These are phyloP conservation scores for Orthochromis indermauri DNA, from an alignment of 2,113 vertebrate genomes.

Conservation along the genomic window DNA sequence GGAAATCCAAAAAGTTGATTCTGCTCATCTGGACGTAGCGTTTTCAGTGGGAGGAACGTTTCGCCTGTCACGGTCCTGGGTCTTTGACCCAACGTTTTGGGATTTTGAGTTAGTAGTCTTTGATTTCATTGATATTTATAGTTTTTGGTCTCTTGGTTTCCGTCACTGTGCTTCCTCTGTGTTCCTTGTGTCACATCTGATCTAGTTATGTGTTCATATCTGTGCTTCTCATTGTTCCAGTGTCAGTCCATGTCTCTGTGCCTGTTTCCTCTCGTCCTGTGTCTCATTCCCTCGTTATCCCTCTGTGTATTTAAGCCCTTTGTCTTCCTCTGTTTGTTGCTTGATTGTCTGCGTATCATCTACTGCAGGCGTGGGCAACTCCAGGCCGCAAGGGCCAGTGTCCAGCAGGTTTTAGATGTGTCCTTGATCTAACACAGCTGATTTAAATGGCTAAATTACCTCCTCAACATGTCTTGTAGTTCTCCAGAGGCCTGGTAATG, in stretches of 20 bases:
- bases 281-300: not conserved
- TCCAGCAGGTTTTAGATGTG: not conserved
- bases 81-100: not conserved
- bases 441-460: rapidly evolving
- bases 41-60: not conserved
- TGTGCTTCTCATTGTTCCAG: not conserved
- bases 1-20: not conserved
- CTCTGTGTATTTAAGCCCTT: not conserved
- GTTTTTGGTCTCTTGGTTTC: not conserved
- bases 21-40: not conserved
- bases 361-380: not conserved
- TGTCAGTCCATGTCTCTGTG: not conserved
- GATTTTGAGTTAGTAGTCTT: not conserved
- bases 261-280: not conserved
- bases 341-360: not conserved
- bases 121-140: not conserved
- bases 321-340: not conserved
- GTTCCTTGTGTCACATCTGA: not conserved
- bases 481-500: rapidly evolving
- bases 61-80: rapidly evolving
- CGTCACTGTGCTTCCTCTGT: not conserved
- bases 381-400: rapidly evolving
- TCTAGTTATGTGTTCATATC: not conserved
- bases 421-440: not conserved
- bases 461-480: not conserved